A percentile compares a stretch with the other conserved stretches of the same genome.
These are phyloP conservation scores for Potamarius usumacintae DNA, from an alignment of 2,113 vertebrate genomes.

Conservation along the genomic window DNA sequence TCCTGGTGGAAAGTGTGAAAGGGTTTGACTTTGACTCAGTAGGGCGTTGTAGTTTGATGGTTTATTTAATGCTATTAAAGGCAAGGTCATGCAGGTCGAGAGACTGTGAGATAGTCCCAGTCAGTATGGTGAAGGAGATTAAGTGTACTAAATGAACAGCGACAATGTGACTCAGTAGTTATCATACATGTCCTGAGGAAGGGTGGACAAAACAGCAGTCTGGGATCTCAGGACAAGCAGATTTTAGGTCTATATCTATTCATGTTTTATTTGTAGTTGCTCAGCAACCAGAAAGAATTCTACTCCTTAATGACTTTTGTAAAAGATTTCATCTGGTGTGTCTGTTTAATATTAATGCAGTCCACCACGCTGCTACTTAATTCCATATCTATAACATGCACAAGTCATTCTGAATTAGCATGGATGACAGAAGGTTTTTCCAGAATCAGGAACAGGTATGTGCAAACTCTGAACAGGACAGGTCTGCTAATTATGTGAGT, in stretches of 20 bases:
- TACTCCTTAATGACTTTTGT: background rate
- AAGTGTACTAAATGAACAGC: constrained; percentile 48
- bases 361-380: background rate
- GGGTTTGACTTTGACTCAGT: constrained; percentile 37
- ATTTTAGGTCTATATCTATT: background rate
- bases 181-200: background rate
- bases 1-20: constrained; percentile 45
- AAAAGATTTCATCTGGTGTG: background rate
- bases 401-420: background rate
- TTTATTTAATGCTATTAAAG: constrained; percentile 50
- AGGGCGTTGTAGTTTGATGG: constrained; percentile 26
- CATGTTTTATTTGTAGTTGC: background rate
- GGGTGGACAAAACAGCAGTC: background rate
- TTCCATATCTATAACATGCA: background rate
- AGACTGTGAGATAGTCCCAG: constrained; percentile 42
- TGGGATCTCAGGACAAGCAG: background rate
- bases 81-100: constrained; percentile 64
- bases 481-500: too few species aligned
- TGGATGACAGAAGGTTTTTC: background rate
- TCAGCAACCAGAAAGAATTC: background rate
- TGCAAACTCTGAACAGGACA: background rate
- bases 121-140: constrained; percentile 45
- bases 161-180: constrained; percentile 22
- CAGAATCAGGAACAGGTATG: background rate
- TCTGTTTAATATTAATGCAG: background rate